Percentiles rank a stretch among this genome's conserved stretches.
These are phyloP conservation scores for Aphidius colemani DNA, from an alignment of 2,888 invertebrate species.

Conservation along the genomic window DNA sequence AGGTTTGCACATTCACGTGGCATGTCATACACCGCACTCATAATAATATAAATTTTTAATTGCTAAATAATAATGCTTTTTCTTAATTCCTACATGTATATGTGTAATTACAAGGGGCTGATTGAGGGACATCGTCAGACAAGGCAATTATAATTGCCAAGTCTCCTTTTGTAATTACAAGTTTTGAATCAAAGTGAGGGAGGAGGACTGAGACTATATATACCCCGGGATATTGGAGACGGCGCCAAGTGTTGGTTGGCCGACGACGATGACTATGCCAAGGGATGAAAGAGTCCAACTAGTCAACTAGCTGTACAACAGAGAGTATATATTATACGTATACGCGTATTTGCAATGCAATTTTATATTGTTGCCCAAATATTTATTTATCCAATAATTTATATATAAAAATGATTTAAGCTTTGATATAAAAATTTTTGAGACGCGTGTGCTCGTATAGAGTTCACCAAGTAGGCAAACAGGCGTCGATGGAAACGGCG, in stretches of 20 bases:
- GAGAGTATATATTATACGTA: conserved; percentile 36
- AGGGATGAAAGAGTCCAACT: conserved; percentile 17
- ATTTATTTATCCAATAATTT: too few relatives aligned
- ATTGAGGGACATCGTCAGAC: conserved; percentile 38
- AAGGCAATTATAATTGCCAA: conserved; percentile 60
- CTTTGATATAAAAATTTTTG: too few relatives aligned
- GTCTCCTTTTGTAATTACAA: conserved; percentile 60
- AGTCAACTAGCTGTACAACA: neutral
- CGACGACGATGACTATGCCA: conserved; percentile 1
- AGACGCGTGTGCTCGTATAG: too few relatives aligned
- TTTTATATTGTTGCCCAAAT: too few relatives aligned
- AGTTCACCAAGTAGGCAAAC: too few relatives aligned
- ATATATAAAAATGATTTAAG: too few relatives aligned
- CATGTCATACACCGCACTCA: conserved; percentile 13
- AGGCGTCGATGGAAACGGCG: conserved; percentile 54
- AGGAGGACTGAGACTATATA: neutral
- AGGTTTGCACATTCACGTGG: conserved; percentile 23
- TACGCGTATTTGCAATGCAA: conserved; percentile 59
- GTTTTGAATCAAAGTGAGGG: conserved; percentile 42
- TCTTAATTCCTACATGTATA: conserved; percentile 43
- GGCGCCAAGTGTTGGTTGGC: conserved; percentile 1
- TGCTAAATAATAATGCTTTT: neutral
- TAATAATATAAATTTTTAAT: neutral
- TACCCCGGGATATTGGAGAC: neutral
- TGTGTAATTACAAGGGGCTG: conserved; percentile 57